phyloP scores from a whole-genome alignment of 2,888 invertebrate genomes.

The Ypsolopha sequella region DNA sequence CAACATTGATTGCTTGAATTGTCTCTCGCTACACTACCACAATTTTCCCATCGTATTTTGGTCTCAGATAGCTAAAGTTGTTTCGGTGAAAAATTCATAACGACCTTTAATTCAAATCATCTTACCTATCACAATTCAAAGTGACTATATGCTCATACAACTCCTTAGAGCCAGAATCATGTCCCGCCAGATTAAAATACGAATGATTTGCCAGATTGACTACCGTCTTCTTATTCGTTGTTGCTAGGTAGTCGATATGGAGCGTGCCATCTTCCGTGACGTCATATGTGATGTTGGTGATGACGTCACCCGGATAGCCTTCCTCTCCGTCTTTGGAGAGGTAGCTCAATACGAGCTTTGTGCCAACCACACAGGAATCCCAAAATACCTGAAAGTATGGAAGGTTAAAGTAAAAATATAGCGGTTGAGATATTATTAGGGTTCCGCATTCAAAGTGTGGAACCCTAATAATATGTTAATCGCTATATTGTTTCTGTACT shows the following conservation, averaged over 20 bases:
- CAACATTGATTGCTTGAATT: too few relatives aligned
- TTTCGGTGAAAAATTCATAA: too few relatives aligned
- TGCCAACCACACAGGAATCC: constrained; percentile 71
- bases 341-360: constrained; percentile 78
- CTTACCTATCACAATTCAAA: constrained; percentile 81
- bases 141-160: constrained; percentile 76
- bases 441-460: too few relatives aligned
- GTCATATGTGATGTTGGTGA: constrained; percentile 77
- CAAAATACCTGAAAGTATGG: constrained; percentile 64
- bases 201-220: constrained; percentile 93
- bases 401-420: too few relatives aligned
- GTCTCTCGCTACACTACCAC: too few relatives aligned
- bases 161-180: constrained; percentile 75
- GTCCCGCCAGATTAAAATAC: constrained; percentile 94
- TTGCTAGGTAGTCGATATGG: constrained; percentile 77
- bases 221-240: constrained; percentile 82
- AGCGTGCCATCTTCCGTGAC: constrained; percentile 79
- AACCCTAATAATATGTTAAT: too few relatives aligned
- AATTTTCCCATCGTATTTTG: too few relatives aligned
- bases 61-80: too few relatives aligned
- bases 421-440: too few relatives aligned
- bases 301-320: constrained; percentile 89
- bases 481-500: too few relatives aligned
- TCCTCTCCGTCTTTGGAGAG: constrained; percentile 86
- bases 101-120: too few relatives aligned